Percentiles rank a stretch among this genome's conserved stretches.
These are phyloP conservation scores for Azorinus chamasolen DNA, from an alignment of 2,888 invertebrate species.

Conservation along the genomic window DNA sequence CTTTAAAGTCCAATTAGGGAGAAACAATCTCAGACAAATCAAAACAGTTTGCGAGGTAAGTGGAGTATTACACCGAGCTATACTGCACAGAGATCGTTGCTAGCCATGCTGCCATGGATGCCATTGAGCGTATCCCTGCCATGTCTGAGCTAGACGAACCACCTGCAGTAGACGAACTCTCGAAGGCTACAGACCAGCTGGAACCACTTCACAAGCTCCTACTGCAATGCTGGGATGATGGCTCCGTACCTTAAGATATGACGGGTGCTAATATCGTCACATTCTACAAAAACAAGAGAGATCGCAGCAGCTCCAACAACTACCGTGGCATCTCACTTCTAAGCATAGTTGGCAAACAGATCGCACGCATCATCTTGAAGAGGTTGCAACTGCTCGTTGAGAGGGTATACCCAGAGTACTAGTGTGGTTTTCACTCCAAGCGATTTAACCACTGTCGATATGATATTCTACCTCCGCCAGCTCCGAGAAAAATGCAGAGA, in stretches of 20 bases:
- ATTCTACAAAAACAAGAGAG: conserved; percentile 63
- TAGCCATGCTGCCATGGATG: not conserved
- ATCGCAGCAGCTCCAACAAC: conserved; percentile 55
- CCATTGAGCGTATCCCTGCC: conserved; percentile 4
- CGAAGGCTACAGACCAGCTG: conserved; percentile 5
- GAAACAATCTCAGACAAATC: conserved; percentile 1
- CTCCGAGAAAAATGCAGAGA: too few species aligned
- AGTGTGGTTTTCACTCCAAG: conserved; percentile 58
- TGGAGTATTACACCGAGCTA: conserved; percentile 34
- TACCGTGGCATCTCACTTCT: conserved; percentile 58
- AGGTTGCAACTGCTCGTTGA: conserved; percentile 37
- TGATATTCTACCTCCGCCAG: too few species aligned
- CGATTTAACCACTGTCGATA: too few species aligned
- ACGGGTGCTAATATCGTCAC: conserved; percentile 46
- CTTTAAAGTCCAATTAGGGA: conserved; percentile 1
- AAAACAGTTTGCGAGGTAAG: conserved; percentile 12
- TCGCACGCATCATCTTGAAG: conserved; percentile 26
- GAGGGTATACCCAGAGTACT: conserved; percentile 52
- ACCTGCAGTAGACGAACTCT: conserved; percentile 4
- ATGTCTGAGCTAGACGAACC: conserved; percentile 13
- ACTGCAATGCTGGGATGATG: conserved; percentile 13
- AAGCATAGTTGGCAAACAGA: conserved; percentile 44
- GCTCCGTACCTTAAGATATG: conserved; percentile 50
- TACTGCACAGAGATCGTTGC: not conserved
- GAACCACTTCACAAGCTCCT: conserved; percentile 9